These are phyloP conservation scores for Pararge aegeria DNA, from an alignment of 1,140 invertebrate species.

Conservation along the genomic window DNA sequence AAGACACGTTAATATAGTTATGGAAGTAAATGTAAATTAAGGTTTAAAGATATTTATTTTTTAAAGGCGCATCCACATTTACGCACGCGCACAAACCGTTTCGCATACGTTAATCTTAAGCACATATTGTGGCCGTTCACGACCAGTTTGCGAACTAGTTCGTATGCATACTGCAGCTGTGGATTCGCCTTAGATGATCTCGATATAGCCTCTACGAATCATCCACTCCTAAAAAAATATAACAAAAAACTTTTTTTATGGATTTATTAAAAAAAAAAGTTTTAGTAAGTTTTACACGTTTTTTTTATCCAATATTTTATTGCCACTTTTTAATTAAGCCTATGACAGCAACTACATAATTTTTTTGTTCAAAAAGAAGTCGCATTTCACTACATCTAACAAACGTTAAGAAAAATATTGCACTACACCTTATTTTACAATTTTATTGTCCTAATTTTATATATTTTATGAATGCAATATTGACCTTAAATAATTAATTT, in stretches of 20 bases:
- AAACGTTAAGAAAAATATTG: conserved; percentile 2
- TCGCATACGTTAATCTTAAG: too few relatives aligned
- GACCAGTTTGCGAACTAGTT: too few relatives aligned
- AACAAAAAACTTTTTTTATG: not conserved
- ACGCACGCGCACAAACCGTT: too few relatives aligned
- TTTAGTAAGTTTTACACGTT: not conserved
- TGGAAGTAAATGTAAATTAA: too few relatives aligned
- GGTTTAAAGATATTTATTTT: too few relatives aligned
- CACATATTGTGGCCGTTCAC: too few relatives aligned
- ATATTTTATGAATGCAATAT: conserved; percentile 1
- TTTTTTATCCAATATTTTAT: not conserved
- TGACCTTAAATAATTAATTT: not conserved
- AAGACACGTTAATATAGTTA: too few relatives aligned
- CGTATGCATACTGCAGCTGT: too few relatives aligned
- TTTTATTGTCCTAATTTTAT: conserved; percentile 7
- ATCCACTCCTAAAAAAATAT: not conserved
- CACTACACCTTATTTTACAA: not conserved
- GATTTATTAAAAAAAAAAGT: too few relatives aligned
- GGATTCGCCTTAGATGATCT: not conserved
- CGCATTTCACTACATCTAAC: conserved; percentile 28
- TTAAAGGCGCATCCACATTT: too few relatives aligned
- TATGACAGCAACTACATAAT: conserved; percentile 35
- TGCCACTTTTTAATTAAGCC: conserved; percentile 4
- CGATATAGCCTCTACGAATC: not conserved
- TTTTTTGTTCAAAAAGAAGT: conserved; percentile 10